Conservation (phyloP, 2,113 vertebrate genomes). For the Egretta garzetta region DNA sequence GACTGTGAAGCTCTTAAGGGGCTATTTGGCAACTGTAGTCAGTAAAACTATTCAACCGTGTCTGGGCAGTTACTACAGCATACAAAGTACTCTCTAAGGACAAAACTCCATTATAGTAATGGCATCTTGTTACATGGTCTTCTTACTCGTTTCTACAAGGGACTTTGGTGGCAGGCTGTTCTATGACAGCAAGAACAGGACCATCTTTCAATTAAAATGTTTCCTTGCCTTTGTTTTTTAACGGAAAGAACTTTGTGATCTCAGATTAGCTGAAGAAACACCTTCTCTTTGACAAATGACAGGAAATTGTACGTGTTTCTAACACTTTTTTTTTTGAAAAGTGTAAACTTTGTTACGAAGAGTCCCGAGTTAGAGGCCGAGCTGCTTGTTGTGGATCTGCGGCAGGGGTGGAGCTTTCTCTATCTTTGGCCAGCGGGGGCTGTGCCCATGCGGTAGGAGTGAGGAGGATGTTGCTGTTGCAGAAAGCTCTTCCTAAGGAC, state of each 20-base stretch:
- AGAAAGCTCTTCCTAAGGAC: background rate
- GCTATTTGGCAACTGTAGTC: background rate
- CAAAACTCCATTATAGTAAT: background rate
- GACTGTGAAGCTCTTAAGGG: background rate
- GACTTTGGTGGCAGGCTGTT: background rate
- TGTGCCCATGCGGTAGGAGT: background rate
- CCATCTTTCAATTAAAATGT: background rate
- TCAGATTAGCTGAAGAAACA: background rate
- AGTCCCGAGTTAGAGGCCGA: background rate
- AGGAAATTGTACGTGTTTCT: fast-evolving
- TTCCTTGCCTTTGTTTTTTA: background rate
- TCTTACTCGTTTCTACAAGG: background rate
- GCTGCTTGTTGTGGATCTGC: background rate
- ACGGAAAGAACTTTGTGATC: background rate
- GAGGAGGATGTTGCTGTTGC: background rate
- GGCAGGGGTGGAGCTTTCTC: constrained; percentile 31
- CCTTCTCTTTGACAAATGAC: background rate
- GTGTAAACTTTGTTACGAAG: constrained; percentile 23
- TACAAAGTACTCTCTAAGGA: background rate
- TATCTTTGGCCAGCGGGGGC: constrained; percentile 15
- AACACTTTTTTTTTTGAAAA: background rate
- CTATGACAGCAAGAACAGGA: background rate
- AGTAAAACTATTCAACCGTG: background rate
- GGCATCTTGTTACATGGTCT: background rate
- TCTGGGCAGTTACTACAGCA: background rate